Evolutionary conservation across 1,140 invertebrate genomes (phyloP), one percentile per base, ranked within the genome.

Genomic region (Drosophila mauritiana): DNA sequence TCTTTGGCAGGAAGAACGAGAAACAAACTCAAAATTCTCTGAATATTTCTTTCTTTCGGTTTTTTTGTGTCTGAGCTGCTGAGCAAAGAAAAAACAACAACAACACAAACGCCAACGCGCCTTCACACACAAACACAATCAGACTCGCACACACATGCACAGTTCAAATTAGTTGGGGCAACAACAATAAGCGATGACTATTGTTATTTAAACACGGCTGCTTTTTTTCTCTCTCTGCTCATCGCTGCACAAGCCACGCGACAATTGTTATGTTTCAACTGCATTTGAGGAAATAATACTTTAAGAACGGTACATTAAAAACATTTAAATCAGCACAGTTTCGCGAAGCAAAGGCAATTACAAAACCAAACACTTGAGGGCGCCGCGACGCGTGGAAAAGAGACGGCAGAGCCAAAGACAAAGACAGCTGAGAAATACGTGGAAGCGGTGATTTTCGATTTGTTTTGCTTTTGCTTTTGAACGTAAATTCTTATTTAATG

Each of bases 91-190:
- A 37, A 37, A 27, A 67, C 17, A 67, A 43, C 48, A 69, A 68
- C 25, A 53, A 53, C 59, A 53, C 59, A 69, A 54, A 69, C 64
- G 42, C 49, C 49, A 69, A 25, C 67, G 46, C 40, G 42, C 65
- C 37, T 43, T 45, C 39, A 49, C 42, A 48, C 67, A 20, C 40
- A 45, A 45, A 20, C 42, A 45, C 42, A 45, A 45, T 45, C 61
- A n/a, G 22, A 67, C 36, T 48, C 70, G 54, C 42, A 27, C 54
- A 43, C 31, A 68, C 62, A 55, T 20, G 39, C 57, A 46, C 51
- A 73, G 51, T 52, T 78, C 63, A 81, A 80, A 84, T 85, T 84
- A 80, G 80, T 80, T 85, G 61, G 75, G 82, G 57, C 48, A 84
- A 51, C 82, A 81, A 78, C 58, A 73, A 70, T 63, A 79, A 65